Base-by-base conservation (phyloP, 64 coral and sea anemone species). In the Pachyseris speciosa region DNA sequence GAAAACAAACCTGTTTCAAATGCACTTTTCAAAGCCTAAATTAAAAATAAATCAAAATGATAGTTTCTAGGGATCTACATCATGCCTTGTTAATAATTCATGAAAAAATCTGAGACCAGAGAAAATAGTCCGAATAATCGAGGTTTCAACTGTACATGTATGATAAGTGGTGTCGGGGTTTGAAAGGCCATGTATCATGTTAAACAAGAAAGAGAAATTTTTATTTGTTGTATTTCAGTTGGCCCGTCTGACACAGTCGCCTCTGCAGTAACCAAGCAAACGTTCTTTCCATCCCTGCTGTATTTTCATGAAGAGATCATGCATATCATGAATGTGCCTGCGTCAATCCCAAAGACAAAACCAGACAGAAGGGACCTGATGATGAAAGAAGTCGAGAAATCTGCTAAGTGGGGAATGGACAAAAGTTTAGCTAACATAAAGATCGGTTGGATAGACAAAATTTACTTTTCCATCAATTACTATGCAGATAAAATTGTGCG, bases 241-340 rank as follows among this genome's bases (percentile, higher is more conserved):
- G 90, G 90, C 9, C 57, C 75, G 58, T 89, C 61, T 64, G 94
- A 96, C 74, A 96, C 94, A 39, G 67, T 70, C 16, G 64, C 94
- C 12, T 37, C 75, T 27, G 76, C 88, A 44, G 75, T 80, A 37
- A 71, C 42, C 41, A 94, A 88, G 36, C 38, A 57, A 73, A 96
- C 89, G 7, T 92, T 88, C 41, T 36, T 89, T 6, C 90, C 89
- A 66, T 93, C 93, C 42, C 77, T 99, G 34, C 63, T 99, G 13
- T 84, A 99, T 67, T 99, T 99, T 69, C 94, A 99, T 44, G 96
- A 98, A 60, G 96, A 98, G 53, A 95, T 98, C 11, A 94, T 98
- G 72, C 24, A 74, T 37, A 42, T 78, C 25, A 34, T 95, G 55
- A 80, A 84, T 22, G 89, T 98, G 11, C 71, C 88, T 59, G 79